Percentiles rank a stretch among this genome's conserved stretches.
These are phyloP conservation scores for Macropis europaea DNA, from an alignment of 2,888 invertebrate genomes.

Conservation along the genomic window DNA sequence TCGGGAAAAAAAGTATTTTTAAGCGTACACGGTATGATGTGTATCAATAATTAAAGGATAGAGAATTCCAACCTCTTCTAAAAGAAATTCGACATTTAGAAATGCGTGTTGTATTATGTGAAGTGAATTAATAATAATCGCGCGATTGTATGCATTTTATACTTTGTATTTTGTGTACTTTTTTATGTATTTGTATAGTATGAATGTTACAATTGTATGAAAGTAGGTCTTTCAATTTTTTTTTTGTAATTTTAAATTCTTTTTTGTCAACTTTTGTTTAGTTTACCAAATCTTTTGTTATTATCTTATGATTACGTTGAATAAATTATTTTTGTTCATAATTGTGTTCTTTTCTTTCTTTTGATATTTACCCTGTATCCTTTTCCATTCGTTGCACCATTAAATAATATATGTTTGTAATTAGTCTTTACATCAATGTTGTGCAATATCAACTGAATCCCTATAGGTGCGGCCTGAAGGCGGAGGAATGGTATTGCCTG, in stretches of 20 bases:
- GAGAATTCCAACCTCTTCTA: slow-evolving; percentile 7
- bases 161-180: slow-evolving; percentile 2
- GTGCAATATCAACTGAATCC: slow-evolving; percentile 16
- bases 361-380: background rate
- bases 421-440: background rate
- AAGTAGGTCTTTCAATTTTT: background rate
- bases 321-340: slow-evolving; percentile 38
- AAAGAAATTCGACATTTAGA: background rate
- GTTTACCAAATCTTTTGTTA: slow-evolving; percentile 3
- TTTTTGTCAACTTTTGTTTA: background rate
- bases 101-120: background rate
- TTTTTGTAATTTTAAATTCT: slow-evolving; percentile 2
- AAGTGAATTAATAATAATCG: background rate
- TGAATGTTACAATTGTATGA: background rate
- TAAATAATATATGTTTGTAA: background rate
- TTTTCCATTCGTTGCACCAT: background rate
- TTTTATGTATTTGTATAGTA: background rate
- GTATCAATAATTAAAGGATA: slow-evolving; percentile 5
- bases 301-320: slow-evolving; percentile 10
- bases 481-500: slow-evolving; percentile 46
- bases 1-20: background rate
- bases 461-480: slow-evolving; percentile 58
- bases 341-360: slow-evolving; percentile 18
- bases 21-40: background rate
- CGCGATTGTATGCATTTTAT: background rate